Percentiles rank a stretch among this genome's conserved stretches.
phyloP scores from a whole-genome alignment of 1,140 invertebrate genomes.

The Heliconius himera region DNA sequence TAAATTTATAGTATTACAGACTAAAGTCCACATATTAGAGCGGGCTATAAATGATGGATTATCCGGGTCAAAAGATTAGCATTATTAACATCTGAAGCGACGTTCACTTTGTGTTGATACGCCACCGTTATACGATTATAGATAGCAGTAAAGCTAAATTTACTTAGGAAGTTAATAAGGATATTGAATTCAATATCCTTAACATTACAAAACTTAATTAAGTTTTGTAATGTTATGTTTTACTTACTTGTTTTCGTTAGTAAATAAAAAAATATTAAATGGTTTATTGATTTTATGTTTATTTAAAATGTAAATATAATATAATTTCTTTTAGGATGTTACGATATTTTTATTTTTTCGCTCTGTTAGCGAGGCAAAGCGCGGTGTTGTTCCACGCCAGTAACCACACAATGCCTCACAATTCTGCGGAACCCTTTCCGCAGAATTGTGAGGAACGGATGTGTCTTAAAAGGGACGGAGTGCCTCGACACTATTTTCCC shows the following conservation, averaged over 20 bases:
- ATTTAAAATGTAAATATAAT: no score
- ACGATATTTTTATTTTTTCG: no score
- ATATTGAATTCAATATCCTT: no score
- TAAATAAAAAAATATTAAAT: neutral
- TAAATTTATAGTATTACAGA: conserved; percentile 27
- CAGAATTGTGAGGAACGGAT: no score
- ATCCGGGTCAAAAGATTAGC: conserved; percentile 50
- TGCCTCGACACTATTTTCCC: no score
- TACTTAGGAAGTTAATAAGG: conserved; percentile 1
- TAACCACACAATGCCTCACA: no score
- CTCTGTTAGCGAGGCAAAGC: no score
- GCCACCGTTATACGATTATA: neutral
- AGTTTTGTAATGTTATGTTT: neutral
- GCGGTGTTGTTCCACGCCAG: no score
- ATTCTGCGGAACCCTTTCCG: no score
- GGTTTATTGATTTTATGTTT: neutral
- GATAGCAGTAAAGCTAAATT: neutral
- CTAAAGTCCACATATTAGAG: conserved; percentile 29
- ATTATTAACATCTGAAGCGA: conserved; percentile 38
- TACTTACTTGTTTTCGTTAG: neutral
- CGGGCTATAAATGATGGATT: conserved; percentile 53
- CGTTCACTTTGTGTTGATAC: conserved; percentile 16
- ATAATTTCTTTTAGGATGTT: no score
- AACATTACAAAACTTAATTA: no score
- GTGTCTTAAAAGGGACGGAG: no score